phyloP scores from a whole-genome alignment of 2,113 vertebrate genomes.

The Macroglossus sobrinus region DNA sequence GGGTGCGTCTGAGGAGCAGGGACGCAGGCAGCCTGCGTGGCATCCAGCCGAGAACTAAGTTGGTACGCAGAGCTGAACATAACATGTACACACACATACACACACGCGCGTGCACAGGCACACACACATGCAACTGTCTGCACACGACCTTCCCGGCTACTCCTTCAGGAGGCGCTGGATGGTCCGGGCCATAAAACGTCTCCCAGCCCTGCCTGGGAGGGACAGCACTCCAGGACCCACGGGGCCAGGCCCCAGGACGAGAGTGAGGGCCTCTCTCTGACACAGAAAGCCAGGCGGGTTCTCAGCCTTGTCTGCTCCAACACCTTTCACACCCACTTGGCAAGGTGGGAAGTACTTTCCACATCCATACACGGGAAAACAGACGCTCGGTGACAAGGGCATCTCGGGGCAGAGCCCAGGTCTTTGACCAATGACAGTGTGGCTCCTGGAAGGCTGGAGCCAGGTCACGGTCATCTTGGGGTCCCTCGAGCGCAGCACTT shows the following conservation, averaged over 20 bases:
- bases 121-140: background rate
- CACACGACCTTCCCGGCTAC: background rate
- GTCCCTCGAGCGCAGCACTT: background rate
- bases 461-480: background rate
- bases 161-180: background rate
- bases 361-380: background rate
- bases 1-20: background rate
- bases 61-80: background rate
- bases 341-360: background rate
- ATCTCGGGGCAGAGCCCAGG: background rate
- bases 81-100: background rate
- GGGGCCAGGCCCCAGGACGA: background rate
- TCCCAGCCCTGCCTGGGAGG: background rate
- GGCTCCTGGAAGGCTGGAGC: background rate
- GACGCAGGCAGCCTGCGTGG: background rate
- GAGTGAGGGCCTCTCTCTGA: background rate
- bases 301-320: background rate
- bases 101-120: background rate
- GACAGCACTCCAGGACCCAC: background rate
- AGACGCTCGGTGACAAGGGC: background rate
- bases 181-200: background rate
- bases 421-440: background rate
- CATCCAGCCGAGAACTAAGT: background rate
- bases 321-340: background rate
- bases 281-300: background rate